These are phyloP conservation scores for Aptenodytes patagonicus DNA, from an alignment of 2,113 vertebrate species.

Conservation along the genomic window DNA sequence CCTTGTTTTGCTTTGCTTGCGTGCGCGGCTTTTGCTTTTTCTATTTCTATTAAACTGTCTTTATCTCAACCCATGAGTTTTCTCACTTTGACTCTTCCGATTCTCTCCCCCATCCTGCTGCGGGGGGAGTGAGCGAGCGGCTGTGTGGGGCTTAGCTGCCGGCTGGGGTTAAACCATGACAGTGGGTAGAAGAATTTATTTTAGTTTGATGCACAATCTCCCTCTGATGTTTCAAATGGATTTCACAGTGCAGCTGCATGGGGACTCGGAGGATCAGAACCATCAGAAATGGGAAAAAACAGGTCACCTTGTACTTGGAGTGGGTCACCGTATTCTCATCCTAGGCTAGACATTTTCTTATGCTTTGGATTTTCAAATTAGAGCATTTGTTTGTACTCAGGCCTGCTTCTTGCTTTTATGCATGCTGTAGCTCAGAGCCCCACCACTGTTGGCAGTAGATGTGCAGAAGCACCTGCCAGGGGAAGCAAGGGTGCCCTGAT, in stretches of 20 bases:
- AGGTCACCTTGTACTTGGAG: not conserved
- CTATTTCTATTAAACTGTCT: too few relatives aligned
- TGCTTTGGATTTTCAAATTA: not conserved
- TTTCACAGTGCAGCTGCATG: not conserved
- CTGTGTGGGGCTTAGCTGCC: too few relatives aligned
- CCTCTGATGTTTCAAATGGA: slow-evolving; percentile 46
- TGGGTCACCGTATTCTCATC: not conserved
- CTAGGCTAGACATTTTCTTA: not conserved
- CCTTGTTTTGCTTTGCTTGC: too few relatives aligned
- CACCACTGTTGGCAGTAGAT: not conserved
- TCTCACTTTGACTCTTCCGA: too few relatives aligned
- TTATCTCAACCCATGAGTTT: too few relatives aligned
- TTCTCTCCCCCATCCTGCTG: too few relatives aligned
- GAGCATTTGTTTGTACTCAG: not conserved
- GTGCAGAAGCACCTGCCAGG: not conserved
- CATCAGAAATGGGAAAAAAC: not conserved
- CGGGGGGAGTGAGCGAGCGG: too few relatives aligned
- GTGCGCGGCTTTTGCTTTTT: too few relatives aligned
- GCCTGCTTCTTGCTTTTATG: not conserved
- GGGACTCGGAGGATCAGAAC: not conserved
- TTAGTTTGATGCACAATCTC: not conserved
- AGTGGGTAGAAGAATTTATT: not conserved
- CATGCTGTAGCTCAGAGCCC: not conserved
- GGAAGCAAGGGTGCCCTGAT: not conserved
- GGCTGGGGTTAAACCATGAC: too few relatives aligned